phyloP scores from a whole-genome alignment of 2,888 invertebrate species.

The Ophonus ardosiacus region DNA sequence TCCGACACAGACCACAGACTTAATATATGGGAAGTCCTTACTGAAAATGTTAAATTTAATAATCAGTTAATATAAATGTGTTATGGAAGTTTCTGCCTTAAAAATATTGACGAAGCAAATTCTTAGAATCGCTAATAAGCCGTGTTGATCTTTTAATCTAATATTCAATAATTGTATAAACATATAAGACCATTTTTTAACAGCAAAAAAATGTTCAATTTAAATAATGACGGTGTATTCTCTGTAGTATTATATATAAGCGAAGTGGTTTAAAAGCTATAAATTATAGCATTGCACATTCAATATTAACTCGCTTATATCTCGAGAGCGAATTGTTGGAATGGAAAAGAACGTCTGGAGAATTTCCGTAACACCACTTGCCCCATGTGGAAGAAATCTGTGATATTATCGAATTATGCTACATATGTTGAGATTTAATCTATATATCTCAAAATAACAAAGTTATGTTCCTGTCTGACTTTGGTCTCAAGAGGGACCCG shows the following conservation, averaged over 20 bases:
- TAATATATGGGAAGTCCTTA: too few species aligned
- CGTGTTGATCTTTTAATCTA: too few species aligned
- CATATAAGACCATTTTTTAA: too few species aligned
- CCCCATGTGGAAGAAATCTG: slow-evolving; percentile 18
- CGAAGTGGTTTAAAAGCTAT: background rate
- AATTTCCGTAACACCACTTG: background rate
- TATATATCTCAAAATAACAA: slow-evolving; percentile 47
- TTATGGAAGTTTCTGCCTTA: too few species aligned
- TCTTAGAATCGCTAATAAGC: too few species aligned
- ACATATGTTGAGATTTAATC: slow-evolving; percentile 46
- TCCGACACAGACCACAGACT: too few species aligned
- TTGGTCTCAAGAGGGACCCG: background rate
- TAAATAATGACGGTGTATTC: background rate
- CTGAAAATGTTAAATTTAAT: too few species aligned
- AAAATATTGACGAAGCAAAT: too few species aligned
- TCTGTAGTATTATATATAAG: background rate
- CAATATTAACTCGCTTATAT: background rate
- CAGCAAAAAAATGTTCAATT: too few species aligned
- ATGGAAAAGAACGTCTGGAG: background rate
- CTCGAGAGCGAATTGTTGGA: background rate
- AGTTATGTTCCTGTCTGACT: slow-evolving; percentile 36
- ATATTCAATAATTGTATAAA: too few species aligned
- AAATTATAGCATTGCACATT: background rate
- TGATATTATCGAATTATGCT: slow-evolving; percentile 41
- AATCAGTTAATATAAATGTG: too few species aligned